Evolutionary conservation across 2,797 vertebrate genomes (phyloP).

Genomic region (Tadarida brasiliensis): DNA sequence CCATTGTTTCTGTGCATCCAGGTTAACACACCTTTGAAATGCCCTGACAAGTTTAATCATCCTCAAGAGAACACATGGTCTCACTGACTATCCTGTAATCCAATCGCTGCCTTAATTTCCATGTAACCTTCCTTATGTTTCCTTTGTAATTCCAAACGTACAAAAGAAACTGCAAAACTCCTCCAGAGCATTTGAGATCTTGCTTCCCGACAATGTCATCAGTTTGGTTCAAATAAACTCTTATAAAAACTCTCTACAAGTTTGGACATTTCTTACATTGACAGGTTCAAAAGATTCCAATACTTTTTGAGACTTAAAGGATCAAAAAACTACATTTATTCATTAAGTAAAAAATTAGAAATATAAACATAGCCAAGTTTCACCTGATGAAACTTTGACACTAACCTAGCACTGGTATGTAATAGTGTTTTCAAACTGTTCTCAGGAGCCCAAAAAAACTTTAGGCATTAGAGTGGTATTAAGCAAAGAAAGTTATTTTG

Average conservation of each 20-base stretch:
- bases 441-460: not conserved
- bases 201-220: not conserved
- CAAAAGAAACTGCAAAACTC: not conserved
- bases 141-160: not conserved
- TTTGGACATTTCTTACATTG: not conserved
- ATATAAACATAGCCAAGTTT: not conserved
- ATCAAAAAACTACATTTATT: slow-evolving; percentile 12
- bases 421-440: slow-evolving; percentile 16
- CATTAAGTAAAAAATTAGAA: not conserved
- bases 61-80: not conserved
- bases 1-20: not conserved
- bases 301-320: not conserved
- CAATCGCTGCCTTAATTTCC: not conserved
- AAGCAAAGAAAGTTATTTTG: not conserved
- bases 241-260: not conserved
- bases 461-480: not conserved
- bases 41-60: not conserved
- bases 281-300: slow-evolving; percentile 17
- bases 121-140: not conserved
- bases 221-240: not conserved
- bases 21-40: no score
- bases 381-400: slow-evolving; percentile 21
- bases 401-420: not conserved
- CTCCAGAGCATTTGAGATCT: not conserved
- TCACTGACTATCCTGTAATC: not conserved